Evolutionary conservation across 2,113 vertebrate species (phyloP), one percentile per base, ranked within the genome.

Genomic region (Leucoraja erinaceus): DNA sequence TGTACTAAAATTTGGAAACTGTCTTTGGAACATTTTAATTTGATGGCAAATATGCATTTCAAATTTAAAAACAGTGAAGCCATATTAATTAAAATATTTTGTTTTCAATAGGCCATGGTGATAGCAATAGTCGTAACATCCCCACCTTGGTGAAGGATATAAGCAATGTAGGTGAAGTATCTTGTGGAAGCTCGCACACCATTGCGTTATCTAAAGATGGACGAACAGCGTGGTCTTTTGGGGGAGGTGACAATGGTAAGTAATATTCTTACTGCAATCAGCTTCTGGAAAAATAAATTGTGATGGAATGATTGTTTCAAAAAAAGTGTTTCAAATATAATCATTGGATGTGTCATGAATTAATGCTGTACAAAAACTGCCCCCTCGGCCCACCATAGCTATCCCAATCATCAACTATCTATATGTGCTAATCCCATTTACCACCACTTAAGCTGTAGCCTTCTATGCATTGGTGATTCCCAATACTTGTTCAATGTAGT

Each of bases 51-150:
- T 33, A 11, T 38, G 28, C 25, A 16, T 38, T 90, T 90, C 25
- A 25, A 11, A 38, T n/a, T 72, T 72, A 72, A 10, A 70, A 54
- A 28, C 38, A 77, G 33, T 78, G 18, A 25, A 31, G 70, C n/a
- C 20, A 59, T 78, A 54, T 93, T 93, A 61, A 79, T 47, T 79
- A 56, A 31, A 22, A 79, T 9, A 93, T 93, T 94, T 84, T 91
- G 90, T 93, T 10, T 76, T 93, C 83, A 1, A 28, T 93, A 98
- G 97, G 97, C 94, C 97, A 98, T 0, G 97, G 97, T 93, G 97
- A 98, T 93, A 97, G 97, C 94, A 98, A 98, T 93, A 98, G 97
- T 93, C 96, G 97, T 90, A 98, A 98, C 94, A 97, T 98, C 95
- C 97, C 97, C 75, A 98, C 97, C 33, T 95, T 98, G 94, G 97